Evolutionary conservation across 2,113 vertebrate genomes (phyloP), one percentile per base, ranked within the genome.

Genomic region (Gambusia affinis): DNA sequence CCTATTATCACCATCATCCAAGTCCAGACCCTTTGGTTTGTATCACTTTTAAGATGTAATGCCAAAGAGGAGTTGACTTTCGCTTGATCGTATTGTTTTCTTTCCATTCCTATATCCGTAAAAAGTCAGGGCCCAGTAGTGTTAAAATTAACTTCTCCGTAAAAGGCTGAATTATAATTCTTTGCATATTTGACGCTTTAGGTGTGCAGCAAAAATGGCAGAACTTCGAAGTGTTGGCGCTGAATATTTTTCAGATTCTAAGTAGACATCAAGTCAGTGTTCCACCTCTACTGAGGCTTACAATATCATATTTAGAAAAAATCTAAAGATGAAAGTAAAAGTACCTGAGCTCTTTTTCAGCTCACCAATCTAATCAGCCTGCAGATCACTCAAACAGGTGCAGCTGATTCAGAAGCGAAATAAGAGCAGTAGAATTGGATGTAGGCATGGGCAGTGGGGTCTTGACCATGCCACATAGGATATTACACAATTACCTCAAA

Each of bases 1-100:
- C 61, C 31, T 60, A 64, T 73, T 39, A 70, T 84, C 73, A 64
- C 29, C 35, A 64, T 51, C 51, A 73, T 33, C 8, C 70, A 74
- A 57, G 35, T 35, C 12, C 39, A 60, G 30, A 31, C 8, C 4
- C 28, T 64, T 29, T 28, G 31, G 51, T 15, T 62, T 37, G 37
- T 7, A 61, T 1, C 31, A 57, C 14, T 62, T 64, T 17, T 76
- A 63, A 29, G 35, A 11, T 28, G n/a, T 54, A 54, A 54, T 24
- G 51, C 51, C 12, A 66, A 27, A 39, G 3, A 27, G 7, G 3
- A 28, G 24, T 67, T 67, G 37, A 42, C 27, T 28, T 67, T 44
- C 33, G 24, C n/a, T 42, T 27, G 10, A n/a, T 67, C 27, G 1
- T 28, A 8, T 67, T 29, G 51, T 54, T 67, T 44, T 29, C 22